Percentiles rank a stretch among this genome's conserved stretches.
Evolutionary conservation across 2,888 invertebrate genomes (phyloP).

Genomic region (Saturnia japonica): DNA sequence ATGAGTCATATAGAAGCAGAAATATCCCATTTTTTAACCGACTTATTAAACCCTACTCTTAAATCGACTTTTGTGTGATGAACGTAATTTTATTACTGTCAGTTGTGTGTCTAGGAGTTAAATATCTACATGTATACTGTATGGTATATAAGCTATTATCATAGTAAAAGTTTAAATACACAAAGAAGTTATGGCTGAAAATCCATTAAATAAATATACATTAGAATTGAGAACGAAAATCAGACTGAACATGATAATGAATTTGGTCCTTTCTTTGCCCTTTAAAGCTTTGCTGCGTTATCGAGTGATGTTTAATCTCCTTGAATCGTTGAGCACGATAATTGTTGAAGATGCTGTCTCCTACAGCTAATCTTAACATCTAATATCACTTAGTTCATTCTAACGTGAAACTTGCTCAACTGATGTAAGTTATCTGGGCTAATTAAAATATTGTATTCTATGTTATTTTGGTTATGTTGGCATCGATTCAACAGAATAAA

Average conservation of each 20-base stretch:
- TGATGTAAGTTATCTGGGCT: neutral
- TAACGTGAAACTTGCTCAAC: neutral
- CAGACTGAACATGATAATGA: neutral
- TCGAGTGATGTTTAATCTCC: neutral
- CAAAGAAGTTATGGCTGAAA: no score
- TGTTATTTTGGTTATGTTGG: neutral
- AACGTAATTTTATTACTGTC: no score
- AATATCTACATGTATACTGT: no score
- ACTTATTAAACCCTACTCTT: no score
- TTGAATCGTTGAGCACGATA: constrained; percentile 16
- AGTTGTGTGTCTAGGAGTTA: no score
- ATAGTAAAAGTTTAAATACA: no score
- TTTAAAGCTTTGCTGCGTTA: neutral
- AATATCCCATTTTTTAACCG: no score
- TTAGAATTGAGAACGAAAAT: no score
- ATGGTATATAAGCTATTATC: no score
- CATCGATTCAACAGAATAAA: neutral
- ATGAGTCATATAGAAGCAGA: no score
- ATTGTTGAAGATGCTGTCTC: constrained; percentile 17
- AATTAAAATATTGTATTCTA: neutral
- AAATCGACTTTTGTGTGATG: no score
- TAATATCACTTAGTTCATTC: constrained; percentile 5
- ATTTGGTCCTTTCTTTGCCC: neutral
- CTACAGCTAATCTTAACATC: neutral
- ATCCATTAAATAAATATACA: no score